These are phyloP conservation scores for Gracilinanus agilis DNA, from an alignment of 2,113 vertebrate species.

Conservation along the genomic window DNA sequence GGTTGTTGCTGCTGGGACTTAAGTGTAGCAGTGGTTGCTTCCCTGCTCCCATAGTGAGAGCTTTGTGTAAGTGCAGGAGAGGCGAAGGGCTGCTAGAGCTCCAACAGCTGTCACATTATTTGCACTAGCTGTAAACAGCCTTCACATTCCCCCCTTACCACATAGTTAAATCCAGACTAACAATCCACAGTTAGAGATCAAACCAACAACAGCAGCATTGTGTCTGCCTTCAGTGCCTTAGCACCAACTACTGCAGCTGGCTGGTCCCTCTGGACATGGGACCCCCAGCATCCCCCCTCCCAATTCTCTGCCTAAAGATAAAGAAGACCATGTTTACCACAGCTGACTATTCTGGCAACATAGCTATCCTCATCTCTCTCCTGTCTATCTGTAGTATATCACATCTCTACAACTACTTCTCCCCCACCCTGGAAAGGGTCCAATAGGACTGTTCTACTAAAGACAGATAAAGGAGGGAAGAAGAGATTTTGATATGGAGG, in stretches of 20 bases:
- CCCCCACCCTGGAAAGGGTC: constrained; percentile 12
- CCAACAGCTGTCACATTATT: constrained; percentile 96
- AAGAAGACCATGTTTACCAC: constrained; percentile 71
- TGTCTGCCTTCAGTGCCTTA: constrained; percentile 89
- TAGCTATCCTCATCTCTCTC: constrained; percentile 68
- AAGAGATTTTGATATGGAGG: background rate
- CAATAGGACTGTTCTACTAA: background rate
- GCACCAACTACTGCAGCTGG: constrained; percentile 91
- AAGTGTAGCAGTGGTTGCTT: background rate
- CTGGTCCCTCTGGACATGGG: constrained; percentile 85
- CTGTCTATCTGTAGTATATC: constrained; percentile 33
- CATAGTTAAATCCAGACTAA: constrained; percentile 93
- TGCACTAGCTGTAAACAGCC: constrained; percentile 93
- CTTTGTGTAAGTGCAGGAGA: constrained; percentile 85
- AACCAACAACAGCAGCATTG: constrained; percentile 95
- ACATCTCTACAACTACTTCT: constrained; percentile 38
- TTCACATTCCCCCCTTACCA: constrained; percentile 88
- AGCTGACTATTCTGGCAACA: constrained; percentile 68
- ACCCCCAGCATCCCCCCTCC: constrained; percentile 71
- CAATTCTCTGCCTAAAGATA: constrained; percentile 70
- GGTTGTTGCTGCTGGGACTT: background rate
- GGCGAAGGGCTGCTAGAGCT: constrained; percentile 83
- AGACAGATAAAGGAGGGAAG: background rate
- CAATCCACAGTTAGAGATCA: constrained; percentile 89
- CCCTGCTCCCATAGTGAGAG: constrained; percentile 78